Percentiles rank a stretch among this genome's conserved stretches.
Evolutionary conservation across 23 tunicate species (phyloP).

Genomic region (Botrylloides violaceus): DNA sequence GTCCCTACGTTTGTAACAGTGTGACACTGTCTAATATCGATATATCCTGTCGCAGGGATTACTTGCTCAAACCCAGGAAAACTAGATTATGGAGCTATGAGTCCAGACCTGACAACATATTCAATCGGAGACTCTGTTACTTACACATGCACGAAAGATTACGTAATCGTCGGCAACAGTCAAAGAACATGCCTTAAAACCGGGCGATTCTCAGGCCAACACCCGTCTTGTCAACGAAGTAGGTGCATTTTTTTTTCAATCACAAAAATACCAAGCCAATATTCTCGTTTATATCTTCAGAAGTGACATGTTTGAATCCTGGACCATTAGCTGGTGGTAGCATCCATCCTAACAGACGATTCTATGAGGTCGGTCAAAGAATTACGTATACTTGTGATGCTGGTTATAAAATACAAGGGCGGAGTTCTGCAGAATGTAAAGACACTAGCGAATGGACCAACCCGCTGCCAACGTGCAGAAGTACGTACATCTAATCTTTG

Average conservation of each 20-base stretch:
- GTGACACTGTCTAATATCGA: no score
- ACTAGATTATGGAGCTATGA: slow-evolving; percentile 8
- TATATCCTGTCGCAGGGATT: no score
- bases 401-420: slow-evolving; percentile 18
- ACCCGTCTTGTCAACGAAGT: slow-evolving; percentile 28
- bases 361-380: slow-evolving; percentile 5
- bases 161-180: slow-evolving; percentile 7
- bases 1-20: no score
- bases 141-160: slow-evolving; percentile 13
- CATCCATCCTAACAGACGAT: neutral
- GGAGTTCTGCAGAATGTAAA: slow-evolving; percentile 1
- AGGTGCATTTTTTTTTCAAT: neutral
- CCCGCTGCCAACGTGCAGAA: slow-evolving; percentile 9
- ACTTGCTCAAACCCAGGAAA: slow-evolving; percentile 20
- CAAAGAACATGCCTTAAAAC: neutral
- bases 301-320: slow-evolving; percentile 5
- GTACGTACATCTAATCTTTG: neutral
- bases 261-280: no score
- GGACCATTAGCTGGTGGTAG: slow-evolving; percentile 2
- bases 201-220: neutral
- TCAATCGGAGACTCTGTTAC: slow-evolving; percentile 7
- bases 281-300: slow-evolving; percentile 9
- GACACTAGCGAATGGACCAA: slow-evolving; percentile 13
- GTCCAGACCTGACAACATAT: slow-evolving; percentile 1
- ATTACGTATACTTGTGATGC: slow-evolving; percentile 11